Evolutionary conservation across 2,888 invertebrate species (phyloP).

Genomic region (Smittia sp.): DNA sequence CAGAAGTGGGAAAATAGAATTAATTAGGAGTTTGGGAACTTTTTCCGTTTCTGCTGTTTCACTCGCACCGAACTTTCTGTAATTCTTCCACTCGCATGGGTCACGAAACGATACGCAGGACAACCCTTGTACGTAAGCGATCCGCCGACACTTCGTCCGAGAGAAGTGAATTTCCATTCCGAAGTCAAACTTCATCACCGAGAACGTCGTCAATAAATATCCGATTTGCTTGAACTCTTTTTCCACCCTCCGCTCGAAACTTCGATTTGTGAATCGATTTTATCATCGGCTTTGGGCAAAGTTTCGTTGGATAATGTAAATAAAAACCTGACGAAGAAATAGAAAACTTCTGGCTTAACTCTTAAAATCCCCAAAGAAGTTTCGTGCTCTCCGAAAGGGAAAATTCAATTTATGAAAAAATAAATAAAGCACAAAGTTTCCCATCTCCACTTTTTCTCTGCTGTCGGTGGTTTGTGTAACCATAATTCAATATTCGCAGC

Average conservation of each 20-base stretch:
- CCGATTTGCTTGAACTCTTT: neutral
- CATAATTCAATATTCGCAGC: slow-evolving; percentile 33
- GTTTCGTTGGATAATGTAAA: neutral
- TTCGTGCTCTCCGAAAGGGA: neutral
- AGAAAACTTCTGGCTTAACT: slow-evolving; percentile 13
- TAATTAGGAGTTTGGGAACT: slow-evolving; percentile 11
- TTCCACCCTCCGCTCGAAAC: neutral
- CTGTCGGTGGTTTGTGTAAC: slow-evolving; percentile 30
- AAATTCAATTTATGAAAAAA: slow-evolving; percentile 37
- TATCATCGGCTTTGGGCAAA: neutral
- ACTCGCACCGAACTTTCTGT: neutral
- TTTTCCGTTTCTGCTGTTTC: neutral
- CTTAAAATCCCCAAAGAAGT: slow-evolving; percentile 27
- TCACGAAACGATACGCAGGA: too few relatives aligned
- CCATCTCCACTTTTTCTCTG: neutral
- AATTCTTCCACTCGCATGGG: neutral
- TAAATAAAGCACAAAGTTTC: slow-evolving; percentile 29
- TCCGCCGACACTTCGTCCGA: too few relatives aligned
- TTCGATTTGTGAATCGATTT: neutral
- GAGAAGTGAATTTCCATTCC: neutral
- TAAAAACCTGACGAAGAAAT: slow-evolving; percentile 7
- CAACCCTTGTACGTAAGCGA: too few relatives aligned
- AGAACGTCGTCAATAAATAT: neutral
- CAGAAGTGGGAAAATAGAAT: slow-evolving; percentile 21
- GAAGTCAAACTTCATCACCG: neutral